Percentiles rank a stretch among this genome's conserved stretches.
phyloP scores from a whole-genome alignment of 2,888 invertebrate genomes.

The Meiosimyza platycephala region DNA sequence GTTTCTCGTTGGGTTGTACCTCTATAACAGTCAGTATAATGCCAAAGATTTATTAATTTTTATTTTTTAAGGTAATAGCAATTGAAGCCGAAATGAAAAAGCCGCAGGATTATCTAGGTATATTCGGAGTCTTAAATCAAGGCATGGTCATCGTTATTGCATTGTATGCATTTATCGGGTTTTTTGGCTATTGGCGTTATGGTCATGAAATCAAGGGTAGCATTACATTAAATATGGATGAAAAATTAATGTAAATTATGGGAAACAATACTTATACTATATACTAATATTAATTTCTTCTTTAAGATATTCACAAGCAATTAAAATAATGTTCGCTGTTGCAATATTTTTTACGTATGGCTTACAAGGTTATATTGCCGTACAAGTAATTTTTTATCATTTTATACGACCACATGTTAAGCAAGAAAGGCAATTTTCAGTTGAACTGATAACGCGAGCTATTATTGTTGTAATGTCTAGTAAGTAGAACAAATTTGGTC shows the following conservation, averaged over 20 bases:
- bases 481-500: slow-evolving; percentile 66
- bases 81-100: slow-evolving; percentile 93
- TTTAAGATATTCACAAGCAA: slow-evolving; percentile 79
- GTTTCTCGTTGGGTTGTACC: no score
- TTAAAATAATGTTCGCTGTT: slow-evolving; percentile 81
- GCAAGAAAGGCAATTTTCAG: slow-evolving; percentile 26
- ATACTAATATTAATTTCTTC: background rate
- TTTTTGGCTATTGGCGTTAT: slow-evolving; percentile 90
- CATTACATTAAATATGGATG: slow-evolving; percentile 85
- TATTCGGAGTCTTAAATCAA: slow-evolving; percentile 86
- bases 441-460: slow-evolving; percentile 79
- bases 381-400: slow-evolving; percentile 87
- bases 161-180: slow-evolving; percentile 86
- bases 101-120: slow-evolving; percentile 87
- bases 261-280: background rate
- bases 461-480: slow-evolving; percentile 74
- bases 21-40: background rate
- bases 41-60: background rate
- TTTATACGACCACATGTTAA: slow-evolving; percentile 53
- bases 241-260: slow-evolving; percentile 71
- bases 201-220: slow-evolving; percentile 79
- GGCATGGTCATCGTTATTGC: slow-evolving; percentile 85
- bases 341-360: slow-evolving; percentile 93
- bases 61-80: slow-evolving; percentile 80
- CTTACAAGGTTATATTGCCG: slow-evolving; percentile 94